These are phyloP conservation scores for Monochamus alternatus DNA, from an alignment of 2,888 invertebrate species.

Conservation along the genomic window DNA sequence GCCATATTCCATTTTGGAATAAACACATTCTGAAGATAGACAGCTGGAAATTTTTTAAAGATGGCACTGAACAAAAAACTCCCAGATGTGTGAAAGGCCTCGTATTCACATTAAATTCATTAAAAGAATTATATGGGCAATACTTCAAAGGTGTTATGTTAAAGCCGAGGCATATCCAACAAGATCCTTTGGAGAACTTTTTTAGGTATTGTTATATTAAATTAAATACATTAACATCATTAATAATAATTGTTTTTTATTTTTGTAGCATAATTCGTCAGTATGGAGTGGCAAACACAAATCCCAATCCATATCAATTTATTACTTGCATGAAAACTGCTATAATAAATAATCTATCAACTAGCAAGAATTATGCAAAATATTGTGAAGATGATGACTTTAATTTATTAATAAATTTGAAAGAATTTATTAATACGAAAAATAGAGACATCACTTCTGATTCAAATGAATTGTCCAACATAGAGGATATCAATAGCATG, in stretches of 20 bases:
- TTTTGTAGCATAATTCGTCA: slow-evolving; percentile 8
- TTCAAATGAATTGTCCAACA: neutral
- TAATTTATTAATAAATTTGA: neutral
- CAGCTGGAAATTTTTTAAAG: neutral
- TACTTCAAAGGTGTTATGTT: neutral
- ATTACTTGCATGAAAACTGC: neutral
- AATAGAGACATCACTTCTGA: neutral
- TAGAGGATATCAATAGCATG: neutral
- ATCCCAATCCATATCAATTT: neutral
- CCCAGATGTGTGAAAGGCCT: too few species aligned
- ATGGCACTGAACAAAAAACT: neutral
- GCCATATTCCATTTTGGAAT: neutral
- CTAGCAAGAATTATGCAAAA: neutral
- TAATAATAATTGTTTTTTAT: neutral
- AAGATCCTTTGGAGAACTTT: neutral
- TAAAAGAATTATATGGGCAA: neutral
- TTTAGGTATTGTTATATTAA: neutral
- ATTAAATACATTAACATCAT: neutral
- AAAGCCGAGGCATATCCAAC: neutral
- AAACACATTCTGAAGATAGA: neutral
- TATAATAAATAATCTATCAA: neutral
- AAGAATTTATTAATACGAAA: neutral
- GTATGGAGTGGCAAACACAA: neutral
- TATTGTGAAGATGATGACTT: neutral
- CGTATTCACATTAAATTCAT: neutral